phyloP scores from a whole-genome alignment of 1,140 invertebrate species.

The Drosophila bifasciata region DNA sequence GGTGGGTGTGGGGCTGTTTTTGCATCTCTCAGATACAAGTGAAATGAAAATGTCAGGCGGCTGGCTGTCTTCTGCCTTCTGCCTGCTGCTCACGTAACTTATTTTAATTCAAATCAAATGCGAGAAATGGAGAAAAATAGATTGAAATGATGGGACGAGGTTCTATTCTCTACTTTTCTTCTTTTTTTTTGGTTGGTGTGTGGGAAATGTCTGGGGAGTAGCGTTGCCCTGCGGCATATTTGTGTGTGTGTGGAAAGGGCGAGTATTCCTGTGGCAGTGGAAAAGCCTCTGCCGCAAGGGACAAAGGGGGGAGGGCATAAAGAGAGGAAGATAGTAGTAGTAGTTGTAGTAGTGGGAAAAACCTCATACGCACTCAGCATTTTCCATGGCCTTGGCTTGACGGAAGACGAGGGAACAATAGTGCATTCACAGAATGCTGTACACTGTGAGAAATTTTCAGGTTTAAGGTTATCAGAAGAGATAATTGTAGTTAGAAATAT shows the following conservation, averaged over 20 bases:
- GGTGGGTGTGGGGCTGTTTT: background rate
- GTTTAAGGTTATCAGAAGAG: too few species aligned
- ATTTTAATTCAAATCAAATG: conserved; percentile 79
- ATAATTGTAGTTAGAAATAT: too few species aligned
- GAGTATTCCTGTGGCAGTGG: background rate
- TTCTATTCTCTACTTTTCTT: background rate
- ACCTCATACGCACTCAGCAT: conserved; percentile 16
- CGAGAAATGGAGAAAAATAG: conserved; percentile 65
- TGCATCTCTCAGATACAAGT: conserved; percentile 60
- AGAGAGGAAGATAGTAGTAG: too few species aligned
- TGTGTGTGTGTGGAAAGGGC: background rate
- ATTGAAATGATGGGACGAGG: conserved; percentile 55
- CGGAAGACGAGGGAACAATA: conserved; percentile 15
- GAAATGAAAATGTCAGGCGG: conserved; percentile 65
- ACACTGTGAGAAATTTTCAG: conserved; percentile 6
- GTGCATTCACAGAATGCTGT: conserved; percentile 23
- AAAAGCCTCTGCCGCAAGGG: too few species aligned
- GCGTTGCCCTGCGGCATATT: background rate
- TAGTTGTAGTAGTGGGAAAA: background rate
- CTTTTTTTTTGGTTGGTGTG: conserved; percentile 1
- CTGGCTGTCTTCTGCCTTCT: conserved; percentile 1
- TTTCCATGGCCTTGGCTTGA: conserved; percentile 26
- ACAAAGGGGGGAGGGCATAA: too few species aligned
- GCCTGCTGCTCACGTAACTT: conserved; percentile 73
- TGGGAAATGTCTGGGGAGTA: conserved; percentile 21